Conservation (phyloP, 2,113 vertebrate genomes). For the Tichodroma muraria region DNA sequence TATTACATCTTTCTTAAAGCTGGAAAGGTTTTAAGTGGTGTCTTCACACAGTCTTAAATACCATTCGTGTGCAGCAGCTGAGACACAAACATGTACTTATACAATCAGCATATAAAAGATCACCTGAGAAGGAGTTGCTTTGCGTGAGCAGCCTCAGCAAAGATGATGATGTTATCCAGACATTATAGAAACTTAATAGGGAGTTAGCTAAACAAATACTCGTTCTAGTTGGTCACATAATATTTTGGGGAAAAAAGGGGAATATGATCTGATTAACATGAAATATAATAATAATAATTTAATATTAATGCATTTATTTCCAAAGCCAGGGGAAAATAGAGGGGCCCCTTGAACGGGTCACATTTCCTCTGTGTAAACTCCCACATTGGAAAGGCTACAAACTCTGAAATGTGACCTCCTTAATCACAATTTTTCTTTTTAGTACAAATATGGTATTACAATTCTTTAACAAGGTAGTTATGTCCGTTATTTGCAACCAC, state of each 20-base stretch:
- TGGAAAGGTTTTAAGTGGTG: background rate
- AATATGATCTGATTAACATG: background rate
- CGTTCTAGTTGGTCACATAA: background rate
- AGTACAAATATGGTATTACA: background rate
- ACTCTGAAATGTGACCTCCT: background rate
- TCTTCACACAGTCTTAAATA: background rate
- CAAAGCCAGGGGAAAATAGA: background rate
- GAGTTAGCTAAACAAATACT: background rate
- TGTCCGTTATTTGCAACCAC: background rate
- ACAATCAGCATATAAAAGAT: background rate
- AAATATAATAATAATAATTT: background rate
- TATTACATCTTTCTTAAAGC: background rate
- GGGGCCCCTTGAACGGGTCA: background rate
- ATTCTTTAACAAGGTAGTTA: background rate
- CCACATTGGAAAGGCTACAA: background rate
- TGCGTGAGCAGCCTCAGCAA: background rate
- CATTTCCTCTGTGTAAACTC: background rate
- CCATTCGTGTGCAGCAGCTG: background rate
- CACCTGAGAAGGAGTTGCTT: background rate
- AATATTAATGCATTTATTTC: background rate
- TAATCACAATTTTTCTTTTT: background rate
- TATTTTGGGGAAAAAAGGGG: accelerated
- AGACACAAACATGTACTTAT: background rate
- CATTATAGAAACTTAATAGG: background rate
- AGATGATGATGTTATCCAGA: background rate